Conservation (phyloP, 2,113 vertebrate species). For the Limanda limanda region DNA sequence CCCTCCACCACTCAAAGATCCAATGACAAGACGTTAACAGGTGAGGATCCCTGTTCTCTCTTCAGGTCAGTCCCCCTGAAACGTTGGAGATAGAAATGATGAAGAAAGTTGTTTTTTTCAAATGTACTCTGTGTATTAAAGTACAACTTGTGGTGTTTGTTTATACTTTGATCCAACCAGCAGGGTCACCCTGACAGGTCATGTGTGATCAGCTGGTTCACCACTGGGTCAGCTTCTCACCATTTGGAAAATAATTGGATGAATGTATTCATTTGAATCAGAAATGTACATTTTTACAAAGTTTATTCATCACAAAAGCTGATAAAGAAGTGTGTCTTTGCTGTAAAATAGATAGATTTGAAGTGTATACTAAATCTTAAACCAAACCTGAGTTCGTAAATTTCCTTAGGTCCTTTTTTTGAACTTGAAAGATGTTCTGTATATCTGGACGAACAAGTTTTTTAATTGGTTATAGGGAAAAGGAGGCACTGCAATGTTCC, state of each 20-base stretch:
- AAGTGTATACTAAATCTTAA: background rate
- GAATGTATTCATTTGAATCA: background rate
- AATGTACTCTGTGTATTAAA: background rate
- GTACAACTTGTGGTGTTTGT: background rate
- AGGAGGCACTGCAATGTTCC: too few species aligned
- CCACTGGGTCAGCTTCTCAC: background rate
- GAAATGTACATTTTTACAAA: background rate
- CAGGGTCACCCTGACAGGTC: background rate
- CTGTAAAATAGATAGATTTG: background rate
- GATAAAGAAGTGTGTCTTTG: background rate
- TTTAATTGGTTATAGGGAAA: background rate
- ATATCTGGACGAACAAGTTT: too few species aligned
- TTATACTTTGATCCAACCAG: background rate
- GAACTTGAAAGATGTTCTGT: background rate
- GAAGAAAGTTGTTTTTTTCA: background rate
- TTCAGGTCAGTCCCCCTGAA: background rate
- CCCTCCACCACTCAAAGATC: slow-evolving; percentile 18
- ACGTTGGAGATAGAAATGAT: background rate
- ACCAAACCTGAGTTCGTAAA: too few species aligned
- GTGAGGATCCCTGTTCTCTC: background rate
- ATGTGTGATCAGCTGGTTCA: background rate
- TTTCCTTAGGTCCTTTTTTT: background rate
- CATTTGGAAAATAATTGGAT: too few species aligned
- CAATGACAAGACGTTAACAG: background rate
- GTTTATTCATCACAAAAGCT: too few species aligned